A percentile compares a stretch with the other conserved stretches of the same genome.
These are phyloP conservation scores for Stichodactyla mertensii DNA, from an alignment of 64 coral and sea anemone genomes.

Conservation along the genomic window DNA sequence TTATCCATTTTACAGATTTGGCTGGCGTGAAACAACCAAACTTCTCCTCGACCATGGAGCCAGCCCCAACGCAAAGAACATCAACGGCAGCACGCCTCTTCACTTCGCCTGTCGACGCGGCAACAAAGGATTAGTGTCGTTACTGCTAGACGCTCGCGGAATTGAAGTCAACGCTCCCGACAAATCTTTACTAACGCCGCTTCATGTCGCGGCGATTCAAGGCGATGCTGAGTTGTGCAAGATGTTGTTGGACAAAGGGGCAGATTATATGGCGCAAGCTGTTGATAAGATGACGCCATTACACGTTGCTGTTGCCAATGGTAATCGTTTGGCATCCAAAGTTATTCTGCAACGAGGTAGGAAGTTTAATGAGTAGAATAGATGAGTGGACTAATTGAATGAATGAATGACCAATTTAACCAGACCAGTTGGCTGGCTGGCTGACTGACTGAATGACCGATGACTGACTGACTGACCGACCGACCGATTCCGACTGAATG, in stretches of 20 bases:
- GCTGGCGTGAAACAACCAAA: constrained; percentile 13
- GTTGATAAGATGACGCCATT: constrained; percentile 33
- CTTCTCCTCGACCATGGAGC: constrained; percentile 45
- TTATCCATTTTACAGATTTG: constrained; percentile 20
- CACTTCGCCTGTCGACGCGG: constrained; percentile 53
- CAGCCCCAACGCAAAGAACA: constrained; percentile 12
- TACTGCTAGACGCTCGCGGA: neutral
- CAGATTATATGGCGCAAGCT: constrained; percentile 17
- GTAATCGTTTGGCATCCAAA: constrained; percentile 15
- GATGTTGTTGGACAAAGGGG: constrained; percentile 34
- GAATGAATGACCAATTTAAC: too few relatives aligned
- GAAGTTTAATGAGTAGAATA: neutral
- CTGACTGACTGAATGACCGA: too few relatives aligned
- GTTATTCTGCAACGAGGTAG: constrained; percentile 33
- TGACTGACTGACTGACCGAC: too few relatives aligned
- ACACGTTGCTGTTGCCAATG: constrained; percentile 26
- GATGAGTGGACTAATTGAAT: neutral
- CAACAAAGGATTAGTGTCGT: constrained; percentile 32
- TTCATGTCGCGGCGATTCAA: constrained; percentile 37
- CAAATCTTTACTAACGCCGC: constrained; percentile 29
- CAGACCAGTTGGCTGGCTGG: too few relatives aligned
- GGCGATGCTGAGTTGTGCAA: constrained; percentile 32
- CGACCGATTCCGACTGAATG: too few relatives aligned
- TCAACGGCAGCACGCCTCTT: constrained; percentile 33
- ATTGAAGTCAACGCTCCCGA: constrained; percentile 26